Evolutionary conservation across 2,113 vertebrate genomes (phyloP).

Genomic region (Epinephelus fuscoguttatus): DNA sequence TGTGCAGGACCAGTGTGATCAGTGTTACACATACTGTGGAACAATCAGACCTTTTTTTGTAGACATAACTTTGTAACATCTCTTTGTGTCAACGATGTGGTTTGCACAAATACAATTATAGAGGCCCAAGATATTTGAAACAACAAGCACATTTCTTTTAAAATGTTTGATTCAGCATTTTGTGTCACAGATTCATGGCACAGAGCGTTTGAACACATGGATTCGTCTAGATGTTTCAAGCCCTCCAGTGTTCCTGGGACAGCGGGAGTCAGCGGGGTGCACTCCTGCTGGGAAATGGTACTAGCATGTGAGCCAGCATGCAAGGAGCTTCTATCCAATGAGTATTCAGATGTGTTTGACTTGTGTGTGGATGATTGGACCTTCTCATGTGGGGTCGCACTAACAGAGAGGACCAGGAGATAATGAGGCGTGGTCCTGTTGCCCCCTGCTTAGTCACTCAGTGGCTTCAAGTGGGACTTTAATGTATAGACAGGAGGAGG

Average conservation of each 20-base stretch:
- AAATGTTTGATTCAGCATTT: not conserved
- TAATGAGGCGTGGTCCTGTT: conserved; percentile 69
- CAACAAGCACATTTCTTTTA: not conserved
- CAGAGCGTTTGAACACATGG: not conserved
- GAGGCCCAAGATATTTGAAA: not conserved
- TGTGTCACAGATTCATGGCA: not conserved
- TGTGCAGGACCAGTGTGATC: not conserved
- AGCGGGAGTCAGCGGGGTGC: conserved; percentile 31
- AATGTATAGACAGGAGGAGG: conserved; percentile 55
- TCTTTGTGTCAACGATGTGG: not conserved
- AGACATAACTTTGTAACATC: not conserved
- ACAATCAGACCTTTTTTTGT: not conserved
- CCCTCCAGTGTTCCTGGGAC: conserved; percentile 29
- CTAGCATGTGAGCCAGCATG: conserved; percentile 51
- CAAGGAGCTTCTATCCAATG: conserved; percentile 52
- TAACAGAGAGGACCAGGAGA: conserved; percentile 49
- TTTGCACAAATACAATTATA: not conserved
- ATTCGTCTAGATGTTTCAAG: conserved; percentile 15
- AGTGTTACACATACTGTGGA: not conserved
- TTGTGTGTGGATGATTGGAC: conserved; percentile 48
- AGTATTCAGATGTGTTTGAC: conserved; percentile 49
- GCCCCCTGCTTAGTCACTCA: conserved; percentile 70
- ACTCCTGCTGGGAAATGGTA: conserved; percentile 53
- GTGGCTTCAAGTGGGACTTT: conserved; percentile 51
- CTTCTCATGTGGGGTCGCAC: conserved; percentile 40